Evolutionary conservation across 1,140 invertebrate genomes (phyloP), one percentile per base, ranked within the genome.

Genomic region (Bombus vancouverensis): DNA sequence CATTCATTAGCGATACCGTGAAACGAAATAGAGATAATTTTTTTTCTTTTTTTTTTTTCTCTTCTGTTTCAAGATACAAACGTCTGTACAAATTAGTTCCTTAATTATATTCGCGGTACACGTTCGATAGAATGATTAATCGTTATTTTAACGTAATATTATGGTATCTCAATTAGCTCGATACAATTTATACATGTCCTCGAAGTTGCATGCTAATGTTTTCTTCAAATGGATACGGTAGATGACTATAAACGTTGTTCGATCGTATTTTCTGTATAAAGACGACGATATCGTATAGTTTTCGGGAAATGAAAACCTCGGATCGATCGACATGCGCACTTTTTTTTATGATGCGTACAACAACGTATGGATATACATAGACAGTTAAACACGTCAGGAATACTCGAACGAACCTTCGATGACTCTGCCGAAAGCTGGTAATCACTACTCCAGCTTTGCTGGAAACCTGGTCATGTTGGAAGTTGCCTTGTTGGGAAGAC

Each of bases 391-490:
- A 72, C 76, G 53, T 78, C 79, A 86, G 80, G 68, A 39, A 53
- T 85, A 44, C 81, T 65, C 42, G 74, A 84, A 94, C 92, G 94
- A 95, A 98, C 98, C 98, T 97, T 95, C 98, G 94, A 91, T 98
- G 98, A 4, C 98, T 98, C 92, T 98, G 97, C 70, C 98, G 95
- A 90, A 98, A 98, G 44, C 98, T 98, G 1, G 98, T 99, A n/a
- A 99, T 98, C 22, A 99, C 98, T 15, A 98, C 98, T 8, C 98
- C 98, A 28, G 96, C 98, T 95, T 97, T 98, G 92, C 96, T 97
- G 66, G 95, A 96, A 92, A 95, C 95, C 92, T 96, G 96, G 89
- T 97, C 95, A 88, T 96, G 96, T 88, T 97, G 96, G 88, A 96
- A 96, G 75, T 95, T 96, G 10, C 96, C 94, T 83, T 96, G 94